phyloP scores from a whole-genome alignment of 2,113 vertebrate species.

The Hippocampus zosterae region DNA sequence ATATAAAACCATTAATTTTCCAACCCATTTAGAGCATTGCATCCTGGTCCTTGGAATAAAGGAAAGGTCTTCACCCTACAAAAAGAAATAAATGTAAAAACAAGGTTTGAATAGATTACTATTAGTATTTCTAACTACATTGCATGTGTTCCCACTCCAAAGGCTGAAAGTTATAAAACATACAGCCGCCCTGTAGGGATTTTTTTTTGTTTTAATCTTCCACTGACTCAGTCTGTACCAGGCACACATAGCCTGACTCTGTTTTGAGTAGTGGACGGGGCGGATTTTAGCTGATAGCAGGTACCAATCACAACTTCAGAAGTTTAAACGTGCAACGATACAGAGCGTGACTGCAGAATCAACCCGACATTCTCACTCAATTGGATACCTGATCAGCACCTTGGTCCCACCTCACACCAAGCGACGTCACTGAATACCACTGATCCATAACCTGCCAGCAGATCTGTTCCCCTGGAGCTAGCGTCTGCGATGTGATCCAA shows the following conservation, averaged over 20 bases:
- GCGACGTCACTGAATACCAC: too few relatives aligned
- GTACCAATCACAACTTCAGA: not conserved
- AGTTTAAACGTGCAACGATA: not conserved
- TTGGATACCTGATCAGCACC: too few relatives aligned
- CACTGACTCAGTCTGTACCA: conserved; percentile 37
- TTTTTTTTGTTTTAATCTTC: conserved; percentile 17
- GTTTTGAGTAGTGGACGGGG: conserved; percentile 32
- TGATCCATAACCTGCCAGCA: too few relatives aligned
- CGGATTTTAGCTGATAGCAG: not conserved
- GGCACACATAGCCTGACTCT: conserved; percentile 44
- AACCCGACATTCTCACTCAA: too few relatives aligned
- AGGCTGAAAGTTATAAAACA: conserved; percentile 45
- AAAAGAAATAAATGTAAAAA: not conserved
- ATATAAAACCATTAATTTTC: too few relatives aligned
- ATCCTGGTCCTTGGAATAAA: too few relatives aligned
- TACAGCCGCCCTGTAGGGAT: conserved; percentile 53
- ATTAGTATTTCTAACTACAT: not conserved
- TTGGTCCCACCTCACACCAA: too few relatives aligned
- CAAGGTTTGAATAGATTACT: not conserved
- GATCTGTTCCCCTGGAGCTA: not conserved
- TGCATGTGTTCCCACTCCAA: conserved; percentile 53
- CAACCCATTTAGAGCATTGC: too few relatives aligned
- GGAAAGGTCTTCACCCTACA: not conserved
- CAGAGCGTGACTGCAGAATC: too few relatives aligned
- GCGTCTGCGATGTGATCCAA: not conserved